Conservation (phyloP, 2,113 vertebrate genomes). For the Microcebus tavaratra region DNA sequence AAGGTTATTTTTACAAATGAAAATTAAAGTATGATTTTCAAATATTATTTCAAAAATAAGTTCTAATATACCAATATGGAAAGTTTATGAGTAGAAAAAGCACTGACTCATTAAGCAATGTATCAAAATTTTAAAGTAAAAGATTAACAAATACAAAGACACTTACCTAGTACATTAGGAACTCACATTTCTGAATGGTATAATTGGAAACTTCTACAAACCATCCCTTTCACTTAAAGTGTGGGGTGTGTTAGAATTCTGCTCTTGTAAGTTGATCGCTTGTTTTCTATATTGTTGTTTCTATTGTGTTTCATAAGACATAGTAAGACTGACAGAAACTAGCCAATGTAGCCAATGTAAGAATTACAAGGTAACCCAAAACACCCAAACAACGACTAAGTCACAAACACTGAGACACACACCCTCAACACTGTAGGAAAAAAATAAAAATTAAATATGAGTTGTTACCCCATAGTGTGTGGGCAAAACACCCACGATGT, state of each 20-base stretch:
- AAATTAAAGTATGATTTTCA: not conserved
- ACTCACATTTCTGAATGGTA: not conserved
- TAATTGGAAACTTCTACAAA: not conserved
- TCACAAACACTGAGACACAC: constrained; percentile 47
- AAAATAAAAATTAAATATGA: constrained; percentile 24
- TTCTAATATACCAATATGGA: not conserved
- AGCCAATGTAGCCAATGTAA: not conserved
- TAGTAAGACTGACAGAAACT: constrained; percentile 17
- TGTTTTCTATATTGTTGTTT: not conserved
- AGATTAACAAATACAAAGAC: not conserved
- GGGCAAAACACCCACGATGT: constrained; percentile 61
- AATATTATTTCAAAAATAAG: not conserved
- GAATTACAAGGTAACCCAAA: not conserved
- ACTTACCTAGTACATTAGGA: not conserved
- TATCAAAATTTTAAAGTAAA: not conserved
- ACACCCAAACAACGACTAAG: constrained; percentile 18
- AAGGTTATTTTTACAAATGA: not conserved
- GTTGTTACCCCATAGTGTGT: constrained; percentile 64
- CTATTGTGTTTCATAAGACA: not conserved
- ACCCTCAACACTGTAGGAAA: not conserved
- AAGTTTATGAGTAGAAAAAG: not conserved
- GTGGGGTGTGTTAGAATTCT: not conserved
- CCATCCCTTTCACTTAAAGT: not conserved
- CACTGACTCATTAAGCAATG: not conserved
- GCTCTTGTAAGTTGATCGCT: not conserved